A percentile compares a stretch with the other conserved stretches of the same genome.
Evolutionary conservation across 2,888 invertebrate genomes (phyloP).

Genomic region (Lithophane socia): DNA sequence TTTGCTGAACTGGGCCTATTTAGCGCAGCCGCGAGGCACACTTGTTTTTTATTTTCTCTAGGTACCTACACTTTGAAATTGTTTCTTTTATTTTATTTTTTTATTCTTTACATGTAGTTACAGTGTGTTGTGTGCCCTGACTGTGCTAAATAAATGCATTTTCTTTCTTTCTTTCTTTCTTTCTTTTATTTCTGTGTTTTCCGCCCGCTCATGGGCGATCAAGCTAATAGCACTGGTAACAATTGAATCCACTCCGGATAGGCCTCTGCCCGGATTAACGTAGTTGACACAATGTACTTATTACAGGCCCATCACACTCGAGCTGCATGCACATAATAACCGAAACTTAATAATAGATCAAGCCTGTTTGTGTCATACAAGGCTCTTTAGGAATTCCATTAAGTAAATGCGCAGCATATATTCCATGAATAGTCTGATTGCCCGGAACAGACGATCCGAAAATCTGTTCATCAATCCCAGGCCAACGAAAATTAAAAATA

Average conservation of each 20-base stretch:
- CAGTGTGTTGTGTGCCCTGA: too few relatives aligned
- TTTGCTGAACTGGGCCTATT: too few relatives aligned
- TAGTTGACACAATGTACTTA: conserved; percentile 24
- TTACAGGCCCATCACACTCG: conserved; percentile 2
- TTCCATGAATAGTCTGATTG: conserved; percentile 4
- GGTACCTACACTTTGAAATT: too few relatives aligned
- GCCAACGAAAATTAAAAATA: conserved; percentile 57
- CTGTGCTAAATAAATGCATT: too few relatives aligned
- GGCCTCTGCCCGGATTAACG: conserved; percentile 5
- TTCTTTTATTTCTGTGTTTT: not conserved
- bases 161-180: too few relatives aligned
- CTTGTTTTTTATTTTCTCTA: too few relatives aligned
- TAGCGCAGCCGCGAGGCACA: too few relatives aligned
- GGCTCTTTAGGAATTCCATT: conserved; percentile 9
- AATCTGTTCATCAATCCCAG: conserved; percentile 13
- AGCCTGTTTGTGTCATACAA: not conserved
- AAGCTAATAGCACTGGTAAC: conserved; percentile 30
- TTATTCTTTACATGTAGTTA: too few relatives aligned
- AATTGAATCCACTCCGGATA: conserved; percentile 31
- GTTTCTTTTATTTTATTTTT: too few relatives aligned
- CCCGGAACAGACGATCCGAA: not conserved
- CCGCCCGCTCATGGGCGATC: not conserved
- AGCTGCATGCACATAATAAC: not conserved
- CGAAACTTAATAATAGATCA: conserved; percentile 23
- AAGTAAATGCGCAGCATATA: not conserved